Base-by-base conservation (phyloP, 2,113 vertebrate species). In the Numenius arquata region DNA sequence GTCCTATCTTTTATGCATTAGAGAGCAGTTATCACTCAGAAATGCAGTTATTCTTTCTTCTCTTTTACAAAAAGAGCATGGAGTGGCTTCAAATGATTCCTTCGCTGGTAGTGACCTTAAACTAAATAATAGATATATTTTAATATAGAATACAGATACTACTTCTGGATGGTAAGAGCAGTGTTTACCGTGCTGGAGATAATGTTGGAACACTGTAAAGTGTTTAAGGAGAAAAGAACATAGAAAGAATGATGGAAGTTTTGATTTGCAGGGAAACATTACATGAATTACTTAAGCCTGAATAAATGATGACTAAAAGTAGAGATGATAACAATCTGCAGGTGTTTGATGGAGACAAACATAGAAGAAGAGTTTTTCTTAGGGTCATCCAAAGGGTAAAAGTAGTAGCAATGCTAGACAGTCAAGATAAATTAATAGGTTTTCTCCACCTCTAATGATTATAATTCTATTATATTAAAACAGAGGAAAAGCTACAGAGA, bases 351-450 rank as follows among this genome's bases (percentile, higher is more conserved):
- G 40, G 38, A 85, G 66, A 77, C 38, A 82, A 50, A 77, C 27
- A 65, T 1, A 68, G n/a, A 74, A 27, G 41, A 93, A 72, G 36
- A 95, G 16, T 15, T 68, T 94, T 89, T 68, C 80, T 88, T 50
- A 71, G 68, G 90, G 85, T 94, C 85, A 93, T 80, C 45, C 47
- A 89, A 90, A 88, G 82, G 79, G 47, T 81, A 92, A 78, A 92
- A 91, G 52, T 53, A 94, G 48, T 38, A 93, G 63, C 25, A 84
- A 43, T 20, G 14, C 6, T 92, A 65, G 72, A 93, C 55, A 47
- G 29, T 65, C 67, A 48, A 74, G 78, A 59, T 77, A 91, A 92
- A 94, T 88, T 71, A 94, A 84, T 62, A 72, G 16, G 4, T 80
- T 92, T 93, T 84, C 38, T 90, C 56, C 68, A 86, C 83, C 56